A percentile compares a stretch with the other conserved stretches of the same genome.
Evolutionary conservation across 2,113 vertebrate genomes (phyloP).

Genomic region (Siniperca knerii): DNA sequence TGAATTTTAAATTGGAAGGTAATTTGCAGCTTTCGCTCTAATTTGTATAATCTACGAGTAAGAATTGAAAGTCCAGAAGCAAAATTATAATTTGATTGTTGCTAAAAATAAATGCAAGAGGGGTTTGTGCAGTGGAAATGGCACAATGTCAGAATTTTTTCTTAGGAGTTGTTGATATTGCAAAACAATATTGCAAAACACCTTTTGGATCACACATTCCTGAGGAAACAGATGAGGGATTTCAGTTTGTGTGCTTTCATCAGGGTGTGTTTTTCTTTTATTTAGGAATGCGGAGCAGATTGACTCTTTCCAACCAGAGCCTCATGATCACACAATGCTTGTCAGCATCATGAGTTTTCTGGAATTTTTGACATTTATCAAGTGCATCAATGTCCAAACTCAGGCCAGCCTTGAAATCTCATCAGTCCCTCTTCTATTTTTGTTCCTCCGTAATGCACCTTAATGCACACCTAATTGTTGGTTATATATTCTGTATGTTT

Average conservation of each 20-base stretch:
- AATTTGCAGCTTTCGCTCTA: slow-evolving; percentile 4
- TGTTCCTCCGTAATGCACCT: neutral
- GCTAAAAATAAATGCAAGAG: slow-evolving; percentile 36
- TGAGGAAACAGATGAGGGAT: slow-evolving; percentile 61
- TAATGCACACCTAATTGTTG: slow-evolving; percentile 36
- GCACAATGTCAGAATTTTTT: slow-evolving; percentile 34
- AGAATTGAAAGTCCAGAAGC: slow-evolving; percentile 26
- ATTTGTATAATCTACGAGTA: neutral
- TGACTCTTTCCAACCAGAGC: neutral
- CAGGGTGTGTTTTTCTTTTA: slow-evolving; percentile 63
- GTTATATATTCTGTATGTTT: slow-evolving; percentile 21
- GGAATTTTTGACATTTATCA: slow-evolving; percentile 31
- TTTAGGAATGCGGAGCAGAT: slow-evolving; percentile 52
- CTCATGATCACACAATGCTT: slow-evolving; percentile 35
- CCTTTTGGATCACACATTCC: slow-evolving; percentile 68
- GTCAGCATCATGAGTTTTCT: slow-evolving; percentile 44
- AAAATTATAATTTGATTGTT: slow-evolving; percentile 31
- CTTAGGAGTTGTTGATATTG: slow-evolving; percentile 56
- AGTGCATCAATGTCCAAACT: slow-evolving; percentile 30
- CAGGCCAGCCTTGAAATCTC: neutral
- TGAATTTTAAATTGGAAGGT: slow-evolving; percentile 41
- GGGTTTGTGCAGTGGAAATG: slow-evolving; percentile 9
- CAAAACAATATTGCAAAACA: slow-evolving; percentile 65
- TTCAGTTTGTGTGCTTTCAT: slow-evolving; percentile 61
- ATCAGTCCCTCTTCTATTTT: neutral